These are phyloP conservation scores for Pogoniulus pusillus DNA, from an alignment of 2,797 vertebrate genomes.

Conservation along the genomic window DNA sequence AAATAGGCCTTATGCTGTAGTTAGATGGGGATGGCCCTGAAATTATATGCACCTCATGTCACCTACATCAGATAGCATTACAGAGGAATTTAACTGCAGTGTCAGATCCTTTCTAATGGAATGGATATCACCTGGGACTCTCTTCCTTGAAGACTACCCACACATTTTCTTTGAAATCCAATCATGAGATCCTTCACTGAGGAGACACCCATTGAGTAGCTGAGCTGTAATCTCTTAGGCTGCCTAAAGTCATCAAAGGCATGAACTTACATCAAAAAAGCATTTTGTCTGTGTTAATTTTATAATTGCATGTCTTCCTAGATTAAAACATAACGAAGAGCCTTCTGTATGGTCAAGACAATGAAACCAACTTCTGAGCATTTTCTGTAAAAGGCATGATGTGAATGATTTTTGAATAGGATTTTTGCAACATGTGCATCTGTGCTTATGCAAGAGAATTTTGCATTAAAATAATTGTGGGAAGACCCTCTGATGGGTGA, in stretches of 20 bases:
- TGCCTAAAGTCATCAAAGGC: constrained; percentile 23
- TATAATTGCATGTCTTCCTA: not conserved
- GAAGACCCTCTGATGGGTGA: not conserved
- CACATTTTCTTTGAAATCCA: constrained; percentile 42
- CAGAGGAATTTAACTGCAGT: not conserved
- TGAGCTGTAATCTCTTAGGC: constrained; percentile 6
- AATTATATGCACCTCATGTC: not conserved
- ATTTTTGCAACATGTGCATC: not conserved
- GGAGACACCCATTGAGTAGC: not conserved
- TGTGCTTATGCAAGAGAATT: not conserved
- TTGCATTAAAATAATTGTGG: not conserved
- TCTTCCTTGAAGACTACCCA: constrained; percentile 44
- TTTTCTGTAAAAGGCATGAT: not conserved
- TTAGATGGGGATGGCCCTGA: not conserved
- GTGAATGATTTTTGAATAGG: not conserved
- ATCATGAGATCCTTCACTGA: constrained; percentile 9
- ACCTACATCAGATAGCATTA: constrained; percentile 18
- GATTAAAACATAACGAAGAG: not conserved
- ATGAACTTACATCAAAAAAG: not conserved
- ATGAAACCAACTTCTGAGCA: not conserved
- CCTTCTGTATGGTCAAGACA: not conserved
- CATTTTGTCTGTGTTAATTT: not conserved
- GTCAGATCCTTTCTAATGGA: constrained; percentile 19
- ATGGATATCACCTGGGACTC: not conserved
- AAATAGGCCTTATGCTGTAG: not conserved